These are phyloP conservation scores for Cyphomyrmex costatus DNA, from an alignment of 1,140 invertebrate genomes.

Conservation along the genomic window DNA sequence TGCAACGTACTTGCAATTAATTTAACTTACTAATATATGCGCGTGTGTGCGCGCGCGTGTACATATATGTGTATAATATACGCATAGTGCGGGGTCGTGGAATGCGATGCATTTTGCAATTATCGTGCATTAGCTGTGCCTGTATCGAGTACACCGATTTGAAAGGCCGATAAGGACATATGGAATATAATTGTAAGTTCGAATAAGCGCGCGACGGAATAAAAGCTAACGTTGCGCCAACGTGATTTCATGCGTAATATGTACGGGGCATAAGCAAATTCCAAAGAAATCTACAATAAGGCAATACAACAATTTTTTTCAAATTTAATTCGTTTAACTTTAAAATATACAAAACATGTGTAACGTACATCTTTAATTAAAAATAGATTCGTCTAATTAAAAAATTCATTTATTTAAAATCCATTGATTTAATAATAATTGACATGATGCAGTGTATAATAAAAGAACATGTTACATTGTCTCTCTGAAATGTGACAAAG, in stretches of 20 bases:
- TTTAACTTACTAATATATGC: conserved; percentile 65
- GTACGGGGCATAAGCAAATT: background rate
- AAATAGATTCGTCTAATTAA: background rate
- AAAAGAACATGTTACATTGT: background rate
- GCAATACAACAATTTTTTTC: conserved; percentile 11
- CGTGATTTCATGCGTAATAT: conserved; percentile 66
- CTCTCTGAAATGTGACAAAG: background rate
- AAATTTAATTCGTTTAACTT: background rate
- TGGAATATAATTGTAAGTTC: conserved; percentile 85
- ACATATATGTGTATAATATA: conserved; percentile 42
- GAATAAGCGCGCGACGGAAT: conserved; percentile 77
- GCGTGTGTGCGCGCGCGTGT: no score
- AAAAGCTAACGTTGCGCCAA: conserved; percentile 74
- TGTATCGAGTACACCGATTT: conserved; percentile 78
- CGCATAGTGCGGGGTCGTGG: conserved; percentile 45
- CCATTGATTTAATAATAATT: background rate
- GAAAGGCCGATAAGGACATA: conserved; percentile 84
- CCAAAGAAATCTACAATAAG: conserved; percentile 39
- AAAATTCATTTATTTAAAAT: background rate
- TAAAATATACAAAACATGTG: background rate
- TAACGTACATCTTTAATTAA: background rate
- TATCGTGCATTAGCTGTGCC: conserved; percentile 79
- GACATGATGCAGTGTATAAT: background rate
- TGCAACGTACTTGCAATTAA: conserved; percentile 79
- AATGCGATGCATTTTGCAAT: conserved; percentile 84